These are phyloP conservation scores for Netelia virgata DNA, from an alignment of 2,888 invertebrate species.

Conservation along the genomic window DNA sequence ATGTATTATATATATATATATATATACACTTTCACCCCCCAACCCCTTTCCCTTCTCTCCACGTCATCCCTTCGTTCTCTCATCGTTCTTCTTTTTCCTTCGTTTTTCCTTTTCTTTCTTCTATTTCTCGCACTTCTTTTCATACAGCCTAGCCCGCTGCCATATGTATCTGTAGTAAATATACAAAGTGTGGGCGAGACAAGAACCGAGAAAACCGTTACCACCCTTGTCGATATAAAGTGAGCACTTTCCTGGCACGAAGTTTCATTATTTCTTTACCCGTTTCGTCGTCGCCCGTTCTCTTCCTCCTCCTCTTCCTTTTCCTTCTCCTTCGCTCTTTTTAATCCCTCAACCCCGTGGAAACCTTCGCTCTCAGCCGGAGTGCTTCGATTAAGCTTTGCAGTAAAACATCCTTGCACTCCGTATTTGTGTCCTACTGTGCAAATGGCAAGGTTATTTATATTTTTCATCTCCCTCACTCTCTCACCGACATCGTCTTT, in stretches of 20 bases:
- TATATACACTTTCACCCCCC: slow-evolving; percentile 32
- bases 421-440: neutral
- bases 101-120: slow-evolving; percentile 46
- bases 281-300: slow-evolving; percentile 63
- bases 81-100: slow-evolving; percentile 67
- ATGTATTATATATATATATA: slow-evolving; percentile 69
- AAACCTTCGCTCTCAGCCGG: slow-evolving; percentile 8
- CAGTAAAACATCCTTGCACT: slow-evolving; percentile 8
- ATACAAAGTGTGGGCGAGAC: slow-evolving; percentile 45
- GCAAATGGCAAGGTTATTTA: slow-evolving; percentile 37
- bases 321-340: slow-evolving; percentile 44
- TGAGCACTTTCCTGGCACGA: slow-evolving; percentile 79
- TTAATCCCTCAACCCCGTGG: slow-evolving; percentile 25
- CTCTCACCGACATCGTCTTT: slow-evolving; percentile 42
- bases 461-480: slow-evolving; percentile 50
- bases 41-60: slow-evolving; percentile 67
- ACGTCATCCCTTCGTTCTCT: slow-evolving; percentile 71
- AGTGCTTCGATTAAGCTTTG: slow-evolving; percentile 51
- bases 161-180: slow-evolving; percentile 55
- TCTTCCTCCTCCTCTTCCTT: slow-evolving; percentile 37
- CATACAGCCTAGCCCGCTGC: slow-evolving; percentile 13
- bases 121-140: slow-evolving; percentile 67
- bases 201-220: slow-evolving; percentile 52
- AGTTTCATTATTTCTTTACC: slow-evolving; percentile 80
- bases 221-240: slow-evolving; percentile 80